A percentile compares a stretch with the other conserved stretches of the same genome.
These are phyloP conservation scores for Acarapis woodi DNA, from an alignment of 1,140 invertebrate genomes.

Conservation along the genomic window DNA sequence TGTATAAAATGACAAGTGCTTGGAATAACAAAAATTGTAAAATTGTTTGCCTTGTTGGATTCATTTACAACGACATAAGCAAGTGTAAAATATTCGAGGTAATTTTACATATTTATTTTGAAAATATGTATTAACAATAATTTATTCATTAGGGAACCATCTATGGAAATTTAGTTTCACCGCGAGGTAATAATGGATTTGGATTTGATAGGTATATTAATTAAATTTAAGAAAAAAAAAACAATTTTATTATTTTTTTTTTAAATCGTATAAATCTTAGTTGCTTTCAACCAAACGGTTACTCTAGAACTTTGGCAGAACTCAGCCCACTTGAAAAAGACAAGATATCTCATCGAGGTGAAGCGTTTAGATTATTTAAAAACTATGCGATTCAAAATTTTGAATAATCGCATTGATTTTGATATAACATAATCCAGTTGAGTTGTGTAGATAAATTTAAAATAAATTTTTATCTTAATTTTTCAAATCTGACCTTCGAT, in stretches of 20 bases:
- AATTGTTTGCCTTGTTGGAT: conserved; percentile 74
- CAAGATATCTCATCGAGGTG: conserved; percentile 57
- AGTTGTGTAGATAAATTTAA: no score
- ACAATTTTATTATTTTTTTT: no score
- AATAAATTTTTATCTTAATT: no score
- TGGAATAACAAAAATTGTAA: conserved; percentile 78
- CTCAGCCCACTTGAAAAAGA: conserved; percentile 60
- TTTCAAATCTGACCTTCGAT: no score
- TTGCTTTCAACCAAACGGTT: conserved; percentile 62
- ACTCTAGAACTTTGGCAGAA: conserved; percentile 64
- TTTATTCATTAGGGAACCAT: no score
- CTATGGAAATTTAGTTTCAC: conserved; percentile 53
- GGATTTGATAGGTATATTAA: conserved; percentile 99
- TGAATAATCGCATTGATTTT: no score
- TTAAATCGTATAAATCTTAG: no score
- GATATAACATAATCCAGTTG: no score
- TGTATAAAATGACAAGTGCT: conserved; percentile 29
- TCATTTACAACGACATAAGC: conserved; percentile 26
- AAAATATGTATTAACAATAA: no score
- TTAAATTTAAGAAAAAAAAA: no score
- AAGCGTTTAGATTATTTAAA: conserved; percentile 42
- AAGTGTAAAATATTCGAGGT: conserved; percentile 30
- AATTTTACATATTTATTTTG: no score
- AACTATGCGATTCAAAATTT: no score
- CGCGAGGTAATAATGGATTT: conserved; percentile 53